Percentiles rank a stretch among this genome's conserved stretches.
phyloP scores from a whole-genome alignment of 2,888 invertebrate genomes.

The Coecobrya sp. region DNA sequence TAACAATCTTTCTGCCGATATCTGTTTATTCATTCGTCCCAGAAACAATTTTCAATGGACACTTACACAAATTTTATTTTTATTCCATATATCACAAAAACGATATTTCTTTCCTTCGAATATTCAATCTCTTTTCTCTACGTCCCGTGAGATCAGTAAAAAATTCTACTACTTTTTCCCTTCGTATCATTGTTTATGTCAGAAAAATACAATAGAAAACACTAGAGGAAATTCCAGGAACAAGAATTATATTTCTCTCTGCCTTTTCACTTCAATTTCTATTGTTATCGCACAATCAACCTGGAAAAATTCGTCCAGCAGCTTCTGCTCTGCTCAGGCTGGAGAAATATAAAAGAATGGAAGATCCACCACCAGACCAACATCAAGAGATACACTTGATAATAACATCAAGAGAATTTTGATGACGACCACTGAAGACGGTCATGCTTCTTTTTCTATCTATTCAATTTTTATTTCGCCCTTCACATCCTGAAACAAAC shows the following conservation, averaged over 20 bases:
- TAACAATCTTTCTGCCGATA: not conserved
- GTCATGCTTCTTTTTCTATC: not conserved
- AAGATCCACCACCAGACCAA: not conserved
- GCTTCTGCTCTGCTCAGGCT: not conserved
- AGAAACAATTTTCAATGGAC: not conserved
- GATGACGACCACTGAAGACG: not conserved
- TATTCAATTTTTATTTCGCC: constrained; percentile 12
- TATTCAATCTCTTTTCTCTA: constrained; percentile 13
- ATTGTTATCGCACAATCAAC: not conserved
- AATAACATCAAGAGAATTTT: not conserved
- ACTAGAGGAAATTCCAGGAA: not conserved
- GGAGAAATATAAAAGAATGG: constrained; percentile 13
- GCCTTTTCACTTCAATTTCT: not conserved
- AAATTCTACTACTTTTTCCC: constrained; percentile 25
- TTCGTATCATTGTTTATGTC: not conserved
- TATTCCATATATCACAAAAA: constrained; percentile 8
- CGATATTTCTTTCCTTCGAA: not conserved
- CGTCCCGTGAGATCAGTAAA: constrained; percentile 41
- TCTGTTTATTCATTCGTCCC: not conserved
- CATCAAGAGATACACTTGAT: not conserved
- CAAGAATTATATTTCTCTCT: not conserved
- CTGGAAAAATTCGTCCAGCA: not conserved
- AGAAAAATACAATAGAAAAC: not conserved
- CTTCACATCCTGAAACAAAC: not conserved
- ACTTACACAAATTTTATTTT: not conserved